Evolutionary conservation across 2,113 vertebrate genomes (phyloP).

Genomic region (Larimichthys polyactis): DNA sequence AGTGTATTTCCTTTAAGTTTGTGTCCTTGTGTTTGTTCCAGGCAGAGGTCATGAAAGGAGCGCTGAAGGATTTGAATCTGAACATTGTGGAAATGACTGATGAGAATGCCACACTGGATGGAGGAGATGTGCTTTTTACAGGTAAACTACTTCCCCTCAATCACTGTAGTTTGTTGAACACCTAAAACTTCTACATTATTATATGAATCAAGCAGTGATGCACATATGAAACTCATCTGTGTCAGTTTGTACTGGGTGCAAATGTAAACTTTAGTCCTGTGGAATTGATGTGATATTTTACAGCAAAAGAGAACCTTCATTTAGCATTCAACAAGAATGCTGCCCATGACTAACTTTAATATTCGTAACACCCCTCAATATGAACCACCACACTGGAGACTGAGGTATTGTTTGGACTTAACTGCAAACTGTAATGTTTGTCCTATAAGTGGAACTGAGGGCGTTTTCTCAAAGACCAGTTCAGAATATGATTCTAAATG

Average conservation of each 20-base stretch:
- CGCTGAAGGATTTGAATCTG: constrained; percentile 89
- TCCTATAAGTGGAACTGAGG: background rate
- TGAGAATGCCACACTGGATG: constrained; percentile 93
- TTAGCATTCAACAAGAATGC: too few species aligned
- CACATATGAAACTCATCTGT: background rate
- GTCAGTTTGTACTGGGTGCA: background rate
- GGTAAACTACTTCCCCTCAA: constrained; percentile 79
- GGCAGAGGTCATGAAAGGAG: constrained; percentile 90
- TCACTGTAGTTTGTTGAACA: background rate
- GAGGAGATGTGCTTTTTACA: constrained; percentile 98
- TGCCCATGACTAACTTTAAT: background rate
- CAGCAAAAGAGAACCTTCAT: too few species aligned
- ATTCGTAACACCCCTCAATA: background rate
- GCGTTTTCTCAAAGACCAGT: too few species aligned
- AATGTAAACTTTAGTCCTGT: background rate
- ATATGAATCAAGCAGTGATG: background rate
- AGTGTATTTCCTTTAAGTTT: constrained; percentile 35
- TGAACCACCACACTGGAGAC: background rate
- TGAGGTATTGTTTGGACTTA: background rate
- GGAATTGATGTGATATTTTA: too few species aligned
- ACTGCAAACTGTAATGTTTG: background rate
- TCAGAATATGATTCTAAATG: background rate
- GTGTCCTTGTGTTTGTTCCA: constrained; percentile 76
- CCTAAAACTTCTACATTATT: background rate
- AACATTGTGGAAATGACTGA: constrained; percentile 96